Conservation (phyloP, 2,113 vertebrate genomes). For the Sphaerodactylus townsendi region DNA sequence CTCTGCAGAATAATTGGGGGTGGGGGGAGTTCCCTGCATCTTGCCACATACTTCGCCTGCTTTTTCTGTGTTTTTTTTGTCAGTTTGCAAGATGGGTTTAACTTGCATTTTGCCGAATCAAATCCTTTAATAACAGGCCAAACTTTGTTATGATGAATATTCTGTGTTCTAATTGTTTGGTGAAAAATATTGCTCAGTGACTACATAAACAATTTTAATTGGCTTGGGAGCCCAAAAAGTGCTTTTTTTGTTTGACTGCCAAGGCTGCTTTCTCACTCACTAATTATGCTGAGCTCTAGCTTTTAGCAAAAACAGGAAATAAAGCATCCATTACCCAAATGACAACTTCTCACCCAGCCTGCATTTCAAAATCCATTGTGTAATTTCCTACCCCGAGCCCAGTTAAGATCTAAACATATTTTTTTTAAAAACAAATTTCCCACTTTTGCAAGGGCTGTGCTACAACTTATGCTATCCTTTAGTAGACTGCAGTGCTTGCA, state of each 20-base stretch:
- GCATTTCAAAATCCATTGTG: slow-evolving; percentile 83
- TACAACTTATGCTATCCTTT: neutral
- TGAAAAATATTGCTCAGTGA: slow-evolving; percentile 75
- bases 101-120: neutral
- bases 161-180: slow-evolving; percentile 64
- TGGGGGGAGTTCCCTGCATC: neutral
- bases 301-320: slow-evolving; percentile 84
- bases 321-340: slow-evolving; percentile 80
- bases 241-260: slow-evolving; percentile 80
- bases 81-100: rapidly evolving
- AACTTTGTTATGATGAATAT: slow-evolving; percentile 53
- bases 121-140: slow-evolving; percentile 31
- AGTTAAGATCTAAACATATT: slow-evolving; percentile 68
- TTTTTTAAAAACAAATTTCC: slow-evolving; percentile 49
- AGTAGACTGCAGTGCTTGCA: neutral
- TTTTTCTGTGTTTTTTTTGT: neutral
- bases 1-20: neutral
- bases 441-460: slow-evolving; percentile 21
- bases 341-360: slow-evolving; percentile 81
- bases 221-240: slow-evolving; percentile 74
- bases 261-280: slow-evolving; percentile 75
- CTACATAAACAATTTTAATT: slow-evolving; percentile 81
- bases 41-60: neutral
- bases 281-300: slow-evolving; percentile 79
- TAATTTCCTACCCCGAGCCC: slow-evolving; percentile 76